Evolutionary conservation across 2,797 vertebrate genomes (phyloP).

Genomic region (Odontamblyopus lacepedii): DNA sequence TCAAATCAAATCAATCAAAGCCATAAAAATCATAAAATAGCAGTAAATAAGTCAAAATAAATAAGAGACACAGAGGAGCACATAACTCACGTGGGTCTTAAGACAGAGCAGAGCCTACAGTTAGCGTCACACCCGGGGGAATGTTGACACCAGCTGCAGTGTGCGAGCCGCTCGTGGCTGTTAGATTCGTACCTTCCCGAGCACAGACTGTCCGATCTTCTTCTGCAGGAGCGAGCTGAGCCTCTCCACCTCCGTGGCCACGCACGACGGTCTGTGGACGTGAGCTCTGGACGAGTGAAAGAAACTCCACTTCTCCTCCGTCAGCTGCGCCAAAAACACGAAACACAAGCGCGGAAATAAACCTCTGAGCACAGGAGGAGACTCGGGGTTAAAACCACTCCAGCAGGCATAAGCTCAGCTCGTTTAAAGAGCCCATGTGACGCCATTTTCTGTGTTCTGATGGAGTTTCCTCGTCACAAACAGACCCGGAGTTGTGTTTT

Average conservation of each 20-base stretch:
- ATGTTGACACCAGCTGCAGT: no score
- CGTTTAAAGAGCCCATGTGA: no score
- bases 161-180: no score
- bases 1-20: no score
- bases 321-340: conserved; percentile 71
- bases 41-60: no score
- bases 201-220: conserved; percentile 92
- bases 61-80: no score
- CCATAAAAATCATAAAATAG: no score
- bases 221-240: conserved; percentile 84
- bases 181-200: conserved; percentile 81
- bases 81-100: no score
- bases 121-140: background rate
- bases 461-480: no score
- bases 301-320: conserved; percentile 93
- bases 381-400: background rate
- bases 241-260: conserved; percentile 91
- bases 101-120: background rate
- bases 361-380: background rate
- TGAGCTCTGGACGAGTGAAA: conserved; percentile 89
- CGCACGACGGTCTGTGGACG: conserved; percentile 88
- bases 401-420: background rate
- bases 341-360: background rate
- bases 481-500: no score
- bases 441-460: no score